Base-by-base conservation (phyloP, 2,888 invertebrate species). In the Caenorhabditis sp. region DNA sequence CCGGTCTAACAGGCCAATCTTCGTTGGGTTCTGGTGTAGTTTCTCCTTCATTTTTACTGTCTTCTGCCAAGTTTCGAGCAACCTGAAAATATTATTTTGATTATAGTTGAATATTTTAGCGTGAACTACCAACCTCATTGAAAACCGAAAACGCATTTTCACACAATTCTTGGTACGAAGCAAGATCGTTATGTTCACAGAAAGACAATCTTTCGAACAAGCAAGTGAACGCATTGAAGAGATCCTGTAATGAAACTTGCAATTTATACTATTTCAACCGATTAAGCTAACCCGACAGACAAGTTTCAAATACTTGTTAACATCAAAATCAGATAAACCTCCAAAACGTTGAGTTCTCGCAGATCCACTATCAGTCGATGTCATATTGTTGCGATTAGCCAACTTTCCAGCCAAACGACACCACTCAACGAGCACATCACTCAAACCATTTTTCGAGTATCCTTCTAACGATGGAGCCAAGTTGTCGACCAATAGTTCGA, bases 391-490 rank as follows among this genome's bases (percentile, higher is more conserved):
- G 0, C 66, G 59, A 52, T 73, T 61, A 14, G 72, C 74, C 12
- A 80, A 65, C 52, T 66, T 63, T 3, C 63, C 76, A n/a, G 80
- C 80, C 50, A 80, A 57, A 5, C 63, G 50, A 27, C 76, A 75
- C 80, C 80, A 80, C 21, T 76, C 73, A n/a, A 58, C 56, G 49
- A 78, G 66, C 4, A 70, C 62, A 8, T 64, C 27, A 27, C 73
- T 70, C 0, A 80, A 63, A 5, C 61, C 63, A 17, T 62, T 71
- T 31, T 68, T 59, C 67, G 66, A 65, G 17, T 64, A 14, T 12
- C 75, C 67, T 49, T 82, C 77, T 17, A 85, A 64, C 1, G 69
- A 72, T 4, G 78, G 68, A 17, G 77, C 74, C 52, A 84, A 65
- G 36, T 72, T 68, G 8, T 80, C 76, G 17, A 71, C 72, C 56